A percentile compares a stretch with the other conserved stretches of the same genome.
These are phyloP conservation scores for Agrilus planipennis DNA, from an alignment of 1,140 invertebrate genomes.

Conservation along the genomic window DNA sequence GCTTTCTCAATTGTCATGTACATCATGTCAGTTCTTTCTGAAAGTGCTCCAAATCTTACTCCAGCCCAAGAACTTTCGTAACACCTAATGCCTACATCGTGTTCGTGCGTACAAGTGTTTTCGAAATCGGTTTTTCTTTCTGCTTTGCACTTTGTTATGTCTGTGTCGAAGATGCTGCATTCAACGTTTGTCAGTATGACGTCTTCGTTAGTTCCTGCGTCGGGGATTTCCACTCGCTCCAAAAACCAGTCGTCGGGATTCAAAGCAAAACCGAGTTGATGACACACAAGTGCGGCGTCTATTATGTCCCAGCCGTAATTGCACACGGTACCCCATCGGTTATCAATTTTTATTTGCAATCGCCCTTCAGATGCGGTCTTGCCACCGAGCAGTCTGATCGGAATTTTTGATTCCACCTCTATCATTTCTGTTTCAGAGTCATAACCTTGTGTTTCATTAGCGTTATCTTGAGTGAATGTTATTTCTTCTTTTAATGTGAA, in stretches of 20 bases:
- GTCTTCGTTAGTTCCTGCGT: slow-evolving; percentile 61
- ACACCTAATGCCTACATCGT: slow-evolving; percentile 81
- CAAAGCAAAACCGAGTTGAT: slow-evolving; percentile 85
- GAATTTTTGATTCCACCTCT: slow-evolving; percentile 42
- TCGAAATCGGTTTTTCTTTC: slow-evolving; percentile 66
- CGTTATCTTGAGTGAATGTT: slow-evolving; percentile 39
- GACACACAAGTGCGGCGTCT: slow-evolving; percentile 86
- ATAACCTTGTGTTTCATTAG: slow-evolving; percentile 46
- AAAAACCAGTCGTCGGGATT: slow-evolving; percentile 88
- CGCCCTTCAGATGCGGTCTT: slow-evolving; percentile 62
- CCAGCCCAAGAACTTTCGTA: slow-evolving; percentile 89
- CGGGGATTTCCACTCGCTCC: slow-evolving; percentile 66
- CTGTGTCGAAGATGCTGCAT: slow-evolving; percentile 85
- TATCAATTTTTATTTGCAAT: slow-evolving; percentile 65
- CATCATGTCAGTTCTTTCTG: slow-evolving; percentile 77
- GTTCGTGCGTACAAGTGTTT: slow-evolving; percentile 77
- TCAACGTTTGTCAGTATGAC: slow-evolving; percentile 76
- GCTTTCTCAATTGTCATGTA: slow-evolving; percentile 82
- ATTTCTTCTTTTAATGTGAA: slow-evolving; percentile 67
- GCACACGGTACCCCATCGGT: slow-evolving; percentile 94
- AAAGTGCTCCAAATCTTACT: slow-evolving; percentile 74
- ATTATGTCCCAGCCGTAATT: slow-evolving; percentile 91
- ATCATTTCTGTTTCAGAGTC: slow-evolving; percentile 43
- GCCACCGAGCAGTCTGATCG: slow-evolving; percentile 66
- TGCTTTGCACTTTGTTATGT: slow-evolving; percentile 77